Percentiles rank a stretch among this genome's conserved stretches.
phyloP scores from a whole-genome alignment of 2,113 vertebrate genomes.

The Zapornia atra region DNA sequence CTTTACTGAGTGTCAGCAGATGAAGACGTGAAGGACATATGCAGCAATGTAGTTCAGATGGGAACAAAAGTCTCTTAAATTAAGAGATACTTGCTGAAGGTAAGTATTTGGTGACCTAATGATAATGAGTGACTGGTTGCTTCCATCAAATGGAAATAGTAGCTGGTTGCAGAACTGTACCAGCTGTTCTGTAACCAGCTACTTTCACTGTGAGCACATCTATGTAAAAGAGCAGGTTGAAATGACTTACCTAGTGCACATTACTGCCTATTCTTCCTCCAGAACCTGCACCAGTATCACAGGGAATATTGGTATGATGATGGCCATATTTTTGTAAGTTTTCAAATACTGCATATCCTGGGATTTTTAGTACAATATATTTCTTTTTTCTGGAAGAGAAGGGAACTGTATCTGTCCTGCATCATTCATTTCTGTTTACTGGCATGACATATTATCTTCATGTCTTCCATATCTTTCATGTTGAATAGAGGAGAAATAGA shows the following conservation, averaged over 20 bases:
- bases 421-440: not conserved
- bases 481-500: not conserved
- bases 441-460: not conserved
- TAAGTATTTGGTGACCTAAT: not conserved
- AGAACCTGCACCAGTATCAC: not conserved
- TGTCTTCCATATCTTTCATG: not conserved
- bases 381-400: not conserved
- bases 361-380: not conserved
- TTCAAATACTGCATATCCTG: not conserved
- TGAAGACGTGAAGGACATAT: not conserved
- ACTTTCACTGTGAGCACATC: not conserved
- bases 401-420: not conserved
- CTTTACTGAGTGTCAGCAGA: not conserved
- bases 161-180: not conserved
- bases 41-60: not conserved
- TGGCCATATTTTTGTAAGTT: not conserved
- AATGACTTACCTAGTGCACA: not conserved
- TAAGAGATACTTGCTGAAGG: not conserved
- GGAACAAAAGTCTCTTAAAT: not conserved
- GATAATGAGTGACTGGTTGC: rapidly evolving
- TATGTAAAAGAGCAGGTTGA: not conserved
- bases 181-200: too few relatives aligned
- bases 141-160: not conserved
- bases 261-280: not conserved
- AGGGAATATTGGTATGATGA: not conserved